phyloP scores from a whole-genome alignment of 1,140 invertebrate species.

The Drosophila auraria region DNA sequence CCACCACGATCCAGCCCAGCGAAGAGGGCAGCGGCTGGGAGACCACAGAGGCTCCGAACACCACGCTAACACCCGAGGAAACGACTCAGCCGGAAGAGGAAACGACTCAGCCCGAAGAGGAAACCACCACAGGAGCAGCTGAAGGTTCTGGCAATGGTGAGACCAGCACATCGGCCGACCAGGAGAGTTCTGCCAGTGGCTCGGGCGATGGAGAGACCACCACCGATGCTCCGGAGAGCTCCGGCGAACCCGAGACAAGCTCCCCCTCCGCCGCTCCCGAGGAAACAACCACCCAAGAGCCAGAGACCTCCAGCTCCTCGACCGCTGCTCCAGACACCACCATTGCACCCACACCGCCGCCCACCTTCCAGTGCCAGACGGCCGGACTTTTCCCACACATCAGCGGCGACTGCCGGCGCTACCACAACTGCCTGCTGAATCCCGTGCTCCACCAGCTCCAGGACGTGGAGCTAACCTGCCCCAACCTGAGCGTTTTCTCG shows the following conservation, averaged over 20 bases:
- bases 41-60: conserved; percentile 21
- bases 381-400: conserved; percentile 55
- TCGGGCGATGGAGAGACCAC: conserved; percentile 21
- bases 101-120: conserved; percentile 18
- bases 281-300: conserved; percentile 24
- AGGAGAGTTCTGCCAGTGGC: conserved; percentile 15
- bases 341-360: conserved; percentile 49
- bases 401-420: conserved; percentile 58
- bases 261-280: conserved; percentile 9
- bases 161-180: conserved; percentile 1
- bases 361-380: conserved; percentile 50
- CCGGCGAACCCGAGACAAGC: conserved; percentile 8
- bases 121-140: neutral
- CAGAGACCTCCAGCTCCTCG: conserved; percentile 15
- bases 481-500: conserved; percentile 47
- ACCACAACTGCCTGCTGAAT: conserved; percentile 60
- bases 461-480: conserved; percentile 43
- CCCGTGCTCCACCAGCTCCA: conserved; percentile 26
- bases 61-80: conserved; percentile 4
- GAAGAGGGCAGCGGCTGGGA: conserved; percentile 64
- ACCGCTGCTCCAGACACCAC: conserved; percentile 25
- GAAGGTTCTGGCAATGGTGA: conserved; percentile 4
- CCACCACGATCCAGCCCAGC: conserved; percentile 15
- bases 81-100: conserved; percentile 10
- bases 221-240: neutral